Evolutionary conservation across 2,888 invertebrate species (phyloP).

Genomic region (Temnothorax unifasciatus): DNA sequence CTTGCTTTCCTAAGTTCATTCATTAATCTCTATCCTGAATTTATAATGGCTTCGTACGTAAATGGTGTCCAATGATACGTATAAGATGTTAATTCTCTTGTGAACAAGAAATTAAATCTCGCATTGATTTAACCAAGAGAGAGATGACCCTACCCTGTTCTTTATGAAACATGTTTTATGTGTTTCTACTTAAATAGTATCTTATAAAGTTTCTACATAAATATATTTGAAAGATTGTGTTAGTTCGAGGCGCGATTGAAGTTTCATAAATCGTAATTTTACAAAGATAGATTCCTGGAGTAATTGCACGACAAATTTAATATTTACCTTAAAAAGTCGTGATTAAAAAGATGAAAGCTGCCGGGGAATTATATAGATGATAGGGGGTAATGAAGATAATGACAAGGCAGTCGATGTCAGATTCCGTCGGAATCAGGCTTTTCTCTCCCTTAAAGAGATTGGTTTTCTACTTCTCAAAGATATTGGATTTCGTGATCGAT

Average conservation of each 20-base stretch:
- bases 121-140: neutral
- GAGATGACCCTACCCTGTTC: neutral
- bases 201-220: neutral
- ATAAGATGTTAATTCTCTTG: constrained; percentile 25
- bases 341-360: constrained; percentile 25
- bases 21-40: constrained; percentile 44
- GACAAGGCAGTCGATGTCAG: constrained; percentile 44
- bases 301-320: constrained; percentile 1
- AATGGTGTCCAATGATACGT: constrained; percentile 12
- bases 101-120: constrained; percentile 6
- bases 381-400: constrained; percentile 48
- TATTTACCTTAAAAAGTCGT: constrained; percentile 29
- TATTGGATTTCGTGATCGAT: constrained; percentile 55
- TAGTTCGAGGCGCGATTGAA: neutral
- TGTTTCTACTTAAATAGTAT: neutral
- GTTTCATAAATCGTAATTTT: neutral
- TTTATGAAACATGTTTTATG: neutral
- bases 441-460: constrained; percentile 52
- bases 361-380: constrained; percentile 33
- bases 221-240: neutral
- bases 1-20: constrained; percentile 45
- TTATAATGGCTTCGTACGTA: constrained; percentile 25
- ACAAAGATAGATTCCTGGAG: neutral
- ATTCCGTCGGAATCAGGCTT: constrained; percentile 44
- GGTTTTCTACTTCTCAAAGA: constrained; percentile 52